Base-by-base conservation (phyloP, 2,888 invertebrate genomes). In the Phania funesta region DNA sequence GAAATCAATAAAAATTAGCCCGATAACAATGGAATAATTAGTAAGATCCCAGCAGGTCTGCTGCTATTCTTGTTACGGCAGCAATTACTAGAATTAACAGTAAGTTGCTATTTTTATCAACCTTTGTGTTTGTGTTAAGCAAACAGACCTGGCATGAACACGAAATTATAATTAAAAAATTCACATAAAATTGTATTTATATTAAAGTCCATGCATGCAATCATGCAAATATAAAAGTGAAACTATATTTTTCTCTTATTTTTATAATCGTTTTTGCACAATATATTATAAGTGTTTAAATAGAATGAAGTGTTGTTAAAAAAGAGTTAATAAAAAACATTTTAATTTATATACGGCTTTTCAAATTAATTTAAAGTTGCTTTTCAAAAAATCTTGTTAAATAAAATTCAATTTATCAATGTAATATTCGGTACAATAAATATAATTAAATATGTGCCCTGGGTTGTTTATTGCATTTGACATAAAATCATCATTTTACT, bases 81-180 rank as follows among this genome's bases (percentile, higher is more conserved):
- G 26, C 4, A 26, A 26, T 35, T 35, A 35, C 2, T 35, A 35
- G 13, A 6, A 20, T 18, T 38, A 29, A 18, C n/a, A 48, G 1
- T 9, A 9, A 0, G 26, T 24, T 48, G 38, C 74, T 65, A 65
- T 56, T 38, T 35, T 48, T 65, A 1, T 75, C 5, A 18, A 0
- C 65, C 1, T 22, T 18, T 9, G 3, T 73, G 68, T 67, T 20
- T 18, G 32, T 29, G 38, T 54, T 64, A 20, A 54, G 62, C 29
- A 74, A 74, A 65, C 26, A 75, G 58, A 35, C 6, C 54, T 70
- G 74, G 68, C 74, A 74, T 24, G 68, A 74, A 70, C 68, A 80
- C 52, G 70, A 74, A 80, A 64, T 70, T 75, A 64, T 75, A 70
- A 80, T 64, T 41, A 70, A 75, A 64, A 64, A 62, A 44, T 52